These are phyloP conservation scores for Hippocampus guttulatus DNA, from an alignment of 2,113 vertebrate genomes.

Conservation along the genomic window DNA sequence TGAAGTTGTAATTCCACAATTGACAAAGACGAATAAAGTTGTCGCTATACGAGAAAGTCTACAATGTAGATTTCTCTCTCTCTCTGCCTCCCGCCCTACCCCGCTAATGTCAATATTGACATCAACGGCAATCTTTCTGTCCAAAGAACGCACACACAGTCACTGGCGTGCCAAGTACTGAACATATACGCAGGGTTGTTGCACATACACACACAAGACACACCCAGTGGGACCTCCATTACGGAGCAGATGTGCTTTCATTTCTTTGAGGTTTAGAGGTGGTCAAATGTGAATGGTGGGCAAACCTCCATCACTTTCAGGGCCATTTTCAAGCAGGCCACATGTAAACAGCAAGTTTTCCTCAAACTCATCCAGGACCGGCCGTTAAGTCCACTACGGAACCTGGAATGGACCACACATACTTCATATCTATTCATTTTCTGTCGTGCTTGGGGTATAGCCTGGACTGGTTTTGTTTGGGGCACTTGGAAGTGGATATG, in stretches of 20 bases:
- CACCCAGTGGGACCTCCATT: not conserved
- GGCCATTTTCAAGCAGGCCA: conserved; percentile 29
- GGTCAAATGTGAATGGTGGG: conserved; percentile 23
- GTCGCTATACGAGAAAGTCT: no score
- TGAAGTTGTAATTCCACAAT: no score
- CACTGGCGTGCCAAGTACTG: conserved; percentile 20
- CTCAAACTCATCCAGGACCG: conserved; percentile 2
- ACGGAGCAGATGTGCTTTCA: conserved; percentile 13
- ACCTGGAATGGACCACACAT: not conserved
- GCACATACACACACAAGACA: not conserved
- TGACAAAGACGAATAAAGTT: no score
- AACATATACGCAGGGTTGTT: conserved; percentile 21
- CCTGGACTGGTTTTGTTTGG: no score
- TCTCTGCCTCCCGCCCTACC: conserved; percentile 8
- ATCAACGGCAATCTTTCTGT: conserved; percentile 33
- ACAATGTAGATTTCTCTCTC: conserved; percentile 13
- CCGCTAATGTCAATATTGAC: conserved; percentile 65
- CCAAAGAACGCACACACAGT: conserved; percentile 35
- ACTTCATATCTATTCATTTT: not conserved
- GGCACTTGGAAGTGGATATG: no score
- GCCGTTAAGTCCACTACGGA: not conserved
- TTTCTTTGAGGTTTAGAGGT: conserved; percentile 18
- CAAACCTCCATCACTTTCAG: conserved; percentile 41
- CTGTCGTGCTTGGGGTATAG: not conserved
- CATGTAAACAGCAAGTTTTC: conserved; percentile 44